Base-by-base conservation (phyloP, 2,797 vertebrate genomes). In the Mormyrus hasselquistii region DNA sequence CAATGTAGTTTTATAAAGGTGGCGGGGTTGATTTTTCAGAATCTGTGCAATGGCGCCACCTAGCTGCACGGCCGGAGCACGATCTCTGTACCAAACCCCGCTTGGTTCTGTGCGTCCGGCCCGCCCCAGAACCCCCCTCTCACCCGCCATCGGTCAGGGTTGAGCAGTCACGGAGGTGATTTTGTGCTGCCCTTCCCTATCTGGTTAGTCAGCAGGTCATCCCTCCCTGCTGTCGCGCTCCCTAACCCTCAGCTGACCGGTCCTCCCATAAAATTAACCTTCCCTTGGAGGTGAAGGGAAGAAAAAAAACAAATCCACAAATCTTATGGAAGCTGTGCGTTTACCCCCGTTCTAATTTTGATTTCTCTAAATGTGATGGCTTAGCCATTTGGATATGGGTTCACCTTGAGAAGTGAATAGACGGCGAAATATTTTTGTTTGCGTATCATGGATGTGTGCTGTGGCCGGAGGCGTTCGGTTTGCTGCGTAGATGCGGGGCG, bases 201-300 rank as follows among this genome's bases (percentile, higher is more conserved):
- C 90, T 87, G 55, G 87, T 86, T 91, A 90, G 92, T 93, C 93
- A 92, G 91, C 3, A 38, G 91, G 92, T 92, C 52, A 90, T 93
- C 92, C 92, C 92, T 94, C 90, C 85, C 87, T 92, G 91, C 92
- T 94, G 93, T 93, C 93, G 94, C 93, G 92, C 91, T 92, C 92
- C 90, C 90, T 90, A 92, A 90, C 92, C 88, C 88, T 88, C 92
- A 90, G 89, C 90, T 89, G 49, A 86, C 90, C 89, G 41, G 89
- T 76, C 90, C 90, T 84, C 83, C 25, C 88, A 62, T 88, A 73
- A 87, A 89, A 86, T 9, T 73, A 55, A 88, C 85, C 89, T 53
- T 89, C 69, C 90, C 55, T 62, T 76, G 57, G 41, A 47, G 55
- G 41, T 4, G 41, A 47, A 50, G 44, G n/a, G n/a, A 1, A 29